Base-by-base conservation (phyloP, 2,888 invertebrate genomes). In the Argyra leucocephala region DNA sequence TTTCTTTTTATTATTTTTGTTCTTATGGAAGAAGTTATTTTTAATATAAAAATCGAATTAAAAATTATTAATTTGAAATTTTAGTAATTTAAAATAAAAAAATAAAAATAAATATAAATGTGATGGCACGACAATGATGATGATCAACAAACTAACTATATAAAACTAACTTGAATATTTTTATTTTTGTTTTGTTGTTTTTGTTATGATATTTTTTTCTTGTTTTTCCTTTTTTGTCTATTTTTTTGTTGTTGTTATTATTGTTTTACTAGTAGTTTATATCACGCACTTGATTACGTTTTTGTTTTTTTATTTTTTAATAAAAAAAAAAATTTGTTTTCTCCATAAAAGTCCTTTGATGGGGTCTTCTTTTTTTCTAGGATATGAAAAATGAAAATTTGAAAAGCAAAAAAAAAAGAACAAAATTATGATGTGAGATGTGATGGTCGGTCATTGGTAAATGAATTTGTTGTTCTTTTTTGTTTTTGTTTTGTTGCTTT, bases 121-220 rank as follows among this genome's bases (percentile, higher is more conserved):
- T 18, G 48, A 48, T 48, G 48, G 48, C 48, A 48, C 48, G 48
- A 48, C 48, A 48, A 48, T 48, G 48, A 48, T 48, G 48, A 48
- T 48, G 48, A 48, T 48, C 48, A 48, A 48, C 15, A 48, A 48
- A 48, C 48, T 48, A 48, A 48, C 48, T 18, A 18, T 48, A 48
- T 18, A 48, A 48, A 48, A 48, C 48, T 48, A 48, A 48, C 12
- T 48, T 48, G 18, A 48, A 48, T 18, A 5, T 5, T 48, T 48
- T 48, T 48, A 18, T 48, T 48, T n/a, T 48, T 48, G 18, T n/a
- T n/a, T 48, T 48, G 5, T 37, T 37, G 15, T 37, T 37, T 6
- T 37, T 37, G 37, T 48, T 48, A 48, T 48, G 12, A 7, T 31
- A 7, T 31, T 31, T 31, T 10, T n/a, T n/a, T n/a, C n/a, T n/a